Evolutionary conservation across 1,140 invertebrate species (phyloP).

Genomic region (Monochamus saltuarius): DNA sequence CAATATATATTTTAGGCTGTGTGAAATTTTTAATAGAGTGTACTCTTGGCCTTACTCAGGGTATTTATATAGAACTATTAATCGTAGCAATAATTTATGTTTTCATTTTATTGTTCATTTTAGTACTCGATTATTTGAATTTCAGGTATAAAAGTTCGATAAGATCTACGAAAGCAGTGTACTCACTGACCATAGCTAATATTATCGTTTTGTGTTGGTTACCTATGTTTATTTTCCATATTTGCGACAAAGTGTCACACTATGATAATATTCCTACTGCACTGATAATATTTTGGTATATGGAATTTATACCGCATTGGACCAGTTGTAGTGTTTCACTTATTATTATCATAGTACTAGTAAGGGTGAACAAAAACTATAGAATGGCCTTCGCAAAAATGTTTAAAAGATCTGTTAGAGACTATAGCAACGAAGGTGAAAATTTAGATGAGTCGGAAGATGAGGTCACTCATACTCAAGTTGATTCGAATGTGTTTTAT

Average conservation of each 20-base stretch:
- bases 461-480: background rate
- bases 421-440: conserved; percentile 10
- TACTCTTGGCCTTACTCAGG: too few species aligned
- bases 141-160: too few species aligned
- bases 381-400: conserved; percentile 15
- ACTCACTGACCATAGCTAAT: background rate
- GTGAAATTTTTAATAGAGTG: too few species aligned
- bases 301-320: conserved; percentile 5
- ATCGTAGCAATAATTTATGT: too few species aligned
- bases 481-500: too few species aligned
- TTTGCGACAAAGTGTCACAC: background rate
- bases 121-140: too few species aligned
- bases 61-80: too few species aligned
- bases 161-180: background rate
- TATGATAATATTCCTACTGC: background rate
- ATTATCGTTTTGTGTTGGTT: conserved; percentile 3
- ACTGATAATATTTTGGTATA: background rate
- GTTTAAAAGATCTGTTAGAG: conserved; percentile 6
- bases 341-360: conserved; percentile 7
- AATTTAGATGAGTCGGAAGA: conserved; percentile 14
- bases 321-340: background rate
- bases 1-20: too few species aligned
- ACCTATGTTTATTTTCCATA: conserved; percentile 1
- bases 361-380: conserved; percentile 18
- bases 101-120: too few species aligned